Base-by-base conservation (phyloP, 1,140 invertebrate genomes). In the Drosophila kurseongensis region DNA sequence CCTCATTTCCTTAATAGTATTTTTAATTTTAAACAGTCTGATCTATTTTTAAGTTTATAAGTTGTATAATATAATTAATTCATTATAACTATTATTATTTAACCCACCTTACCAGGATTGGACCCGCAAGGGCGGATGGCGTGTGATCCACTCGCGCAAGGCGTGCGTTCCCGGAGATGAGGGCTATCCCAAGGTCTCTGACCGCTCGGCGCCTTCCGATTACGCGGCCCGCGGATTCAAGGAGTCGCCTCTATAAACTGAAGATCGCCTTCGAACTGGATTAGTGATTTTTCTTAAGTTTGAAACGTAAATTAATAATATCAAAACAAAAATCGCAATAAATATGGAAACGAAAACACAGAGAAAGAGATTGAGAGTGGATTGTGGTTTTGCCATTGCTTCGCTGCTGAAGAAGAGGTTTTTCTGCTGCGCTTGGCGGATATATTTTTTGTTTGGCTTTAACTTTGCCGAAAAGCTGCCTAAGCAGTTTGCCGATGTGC, bases 141-240 rank as follows among this genome's bases (percentile, higher is more conserved):
- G 93, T 92, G 91, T 96, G 0, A 78, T 93, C 14, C 61, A 65
- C 23, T 93, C 93, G 7, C 94, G 95, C 60, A 80, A 78, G 10
- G 92, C 93, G 61, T 93, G 94, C 16, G 88, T 94, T 55, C 95
- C 95, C 38, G 95, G 96, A 4, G 95, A 96, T 82, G 93, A 94
- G 57, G 93, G 93, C 5, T 97, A 94, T 82, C 95, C 96, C 27
- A 92, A 92, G 60, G 80, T 93, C 52, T 94, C 94, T 29, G 93
- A 95, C 42, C 93, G 93, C 50, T 92, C 86, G 5, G 90, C 93
- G 42, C 94, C 94, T 16, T 75, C 93, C 14, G 95, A 97, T 86
- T 97, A 96, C 93, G 94, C 94, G 62, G 93, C 94, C 60, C 94
- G 94, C 88, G 95, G 94, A 42, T 97, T 97, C 84, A 95, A 96